phyloP scores from a whole-genome alignment of 1,140 invertebrate species.

The Drosophila mayri region DNA sequence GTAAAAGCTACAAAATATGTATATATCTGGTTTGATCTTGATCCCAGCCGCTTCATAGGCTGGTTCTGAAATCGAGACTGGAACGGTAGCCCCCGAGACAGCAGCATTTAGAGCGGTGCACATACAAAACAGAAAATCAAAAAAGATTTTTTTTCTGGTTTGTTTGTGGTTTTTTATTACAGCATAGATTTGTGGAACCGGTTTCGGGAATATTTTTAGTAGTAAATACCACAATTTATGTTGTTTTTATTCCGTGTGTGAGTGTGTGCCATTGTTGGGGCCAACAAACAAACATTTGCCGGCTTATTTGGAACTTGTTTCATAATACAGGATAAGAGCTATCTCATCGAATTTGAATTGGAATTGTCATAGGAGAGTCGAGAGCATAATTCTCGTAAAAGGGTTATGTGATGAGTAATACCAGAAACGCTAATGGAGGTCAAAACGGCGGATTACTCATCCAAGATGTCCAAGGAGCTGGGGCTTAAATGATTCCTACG shows the following conservation, averaged over 20 bases:
- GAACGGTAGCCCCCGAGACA: constrained; percentile 43
- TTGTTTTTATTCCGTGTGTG: constrained; percentile 3
- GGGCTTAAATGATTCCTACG: constrained; percentile 18
- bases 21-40: constrained; percentile 53
- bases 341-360: constrained; percentile 27
- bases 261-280: constrained; percentile 34
- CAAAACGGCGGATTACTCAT: constrained; percentile 65
- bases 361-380: constrained; percentile 9
- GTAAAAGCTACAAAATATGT: constrained; percentile 29
- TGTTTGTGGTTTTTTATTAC: constrained; percentile 74
- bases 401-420: constrained; percentile 52
- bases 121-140: constrained; percentile 23
- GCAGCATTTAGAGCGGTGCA: constrained; percentile 45
- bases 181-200: constrained; percentile 63
- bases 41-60: constrained; percentile 25
- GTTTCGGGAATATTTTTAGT: constrained; percentile 41
- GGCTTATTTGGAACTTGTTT: constrained; percentile 58
- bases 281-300: constrained; percentile 64
- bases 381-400: constrained; percentile 14
- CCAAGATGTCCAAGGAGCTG: constrained; percentile 20
- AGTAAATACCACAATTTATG: constrained; percentile 71
- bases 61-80: constrained; percentile 41
- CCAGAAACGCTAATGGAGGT: constrained; percentile 60
- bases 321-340: constrained; percentile 41
- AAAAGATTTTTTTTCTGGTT: constrained; percentile 59